Percentiles rank a stretch among this genome's conserved stretches.
Evolutionary conservation across 2,797 vertebrate species (phyloP).

Genomic region (Pelobates cultripes): DNA sequence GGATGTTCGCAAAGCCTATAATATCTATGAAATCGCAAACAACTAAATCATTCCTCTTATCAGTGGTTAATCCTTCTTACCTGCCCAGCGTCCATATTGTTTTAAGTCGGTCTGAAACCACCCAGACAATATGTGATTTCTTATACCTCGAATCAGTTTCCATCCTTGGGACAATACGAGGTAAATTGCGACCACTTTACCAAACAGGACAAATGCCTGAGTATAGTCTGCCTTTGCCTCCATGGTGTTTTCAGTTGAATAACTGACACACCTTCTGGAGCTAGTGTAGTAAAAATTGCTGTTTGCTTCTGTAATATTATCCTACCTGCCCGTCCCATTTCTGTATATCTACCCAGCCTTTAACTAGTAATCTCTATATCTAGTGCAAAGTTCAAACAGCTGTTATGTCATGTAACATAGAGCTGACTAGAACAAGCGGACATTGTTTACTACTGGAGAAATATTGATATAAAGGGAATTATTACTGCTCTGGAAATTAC

Average conservation of each 20-base stretch:
- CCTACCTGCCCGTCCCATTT: too few species aligned
- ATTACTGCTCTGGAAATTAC: too few species aligned
- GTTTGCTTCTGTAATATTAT: neutral
- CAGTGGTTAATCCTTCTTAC: constrained; percentile 4
- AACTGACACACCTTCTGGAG: neutral
- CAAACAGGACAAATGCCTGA: constrained; percentile 22
- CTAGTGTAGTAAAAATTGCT: neutral
- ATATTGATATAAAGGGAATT: too few species aligned
- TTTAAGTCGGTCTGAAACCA: constrained; percentile 32
- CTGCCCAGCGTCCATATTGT: constrained; percentile 48
- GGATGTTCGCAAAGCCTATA: too few species aligned
- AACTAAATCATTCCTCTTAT: too few species aligned
- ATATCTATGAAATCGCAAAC: too few species aligned
- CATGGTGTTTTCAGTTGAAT: constrained; percentile 5
- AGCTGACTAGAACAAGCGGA: too few species aligned
- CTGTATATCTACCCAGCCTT: too few species aligned
- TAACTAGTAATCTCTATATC: too few species aligned
- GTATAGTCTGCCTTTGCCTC: neutral
- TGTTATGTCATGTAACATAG: too few species aligned
- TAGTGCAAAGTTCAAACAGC: too few species aligned
- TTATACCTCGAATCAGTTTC: constrained; percentile 22
- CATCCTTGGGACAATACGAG: neutral
- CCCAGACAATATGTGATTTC: constrained; percentile 10
- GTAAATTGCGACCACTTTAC: constrained; percentile 10
- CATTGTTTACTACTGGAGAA: too few species aligned